phyloP scores from a whole-genome alignment of 2,888 invertebrate species.

The Entomobrya multifasciata region DNA sequence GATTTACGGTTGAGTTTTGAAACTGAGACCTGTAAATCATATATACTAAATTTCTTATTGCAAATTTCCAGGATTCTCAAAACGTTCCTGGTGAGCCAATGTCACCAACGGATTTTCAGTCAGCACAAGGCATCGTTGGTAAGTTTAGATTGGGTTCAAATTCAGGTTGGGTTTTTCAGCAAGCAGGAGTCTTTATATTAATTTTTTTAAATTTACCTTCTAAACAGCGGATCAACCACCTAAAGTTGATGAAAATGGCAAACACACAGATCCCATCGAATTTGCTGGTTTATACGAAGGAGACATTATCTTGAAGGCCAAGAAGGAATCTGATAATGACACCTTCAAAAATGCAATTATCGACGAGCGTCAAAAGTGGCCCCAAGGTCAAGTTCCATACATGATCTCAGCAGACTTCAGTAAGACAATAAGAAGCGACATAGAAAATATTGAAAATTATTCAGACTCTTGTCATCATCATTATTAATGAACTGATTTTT shows the following conservation, averaged over 20 bases:
- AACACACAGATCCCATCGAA: slow-evolving; percentile 76
- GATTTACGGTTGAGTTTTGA: not conserved
- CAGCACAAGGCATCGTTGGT: slow-evolving; percentile 77
- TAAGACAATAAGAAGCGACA: slow-evolving; percentile 71
- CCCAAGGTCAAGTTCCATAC: slow-evolving; percentile 80
- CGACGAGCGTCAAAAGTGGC: slow-evolving; percentile 79
- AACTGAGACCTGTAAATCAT: no score
- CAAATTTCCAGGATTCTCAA: slow-evolving; percentile 53
- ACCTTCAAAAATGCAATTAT: slow-evolving; percentile 80
- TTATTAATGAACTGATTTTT: not conserved
- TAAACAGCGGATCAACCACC: slow-evolving; percentile 69
- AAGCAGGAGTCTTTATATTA: not conserved
- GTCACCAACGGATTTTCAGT: slow-evolving; percentile 80
- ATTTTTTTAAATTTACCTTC: not conserved
- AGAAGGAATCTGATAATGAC: slow-evolving; percentile 35
- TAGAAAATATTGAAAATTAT: not conserved
- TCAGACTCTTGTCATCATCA: not conserved
- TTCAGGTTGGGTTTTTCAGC: not conserved
- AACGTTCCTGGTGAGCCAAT: slow-evolving; percentile 80
- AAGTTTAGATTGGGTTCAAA: not conserved
- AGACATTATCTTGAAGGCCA: slow-evolving; percentile 74
- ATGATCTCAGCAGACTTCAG: slow-evolving; percentile 80
- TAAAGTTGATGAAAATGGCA: slow-evolving; percentile 60
- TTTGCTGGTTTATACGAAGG: slow-evolving; percentile 78
- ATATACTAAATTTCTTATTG: not conserved